Conservation (phyloP, 2,113 vertebrate species). For the Boulengeromyrus knoepffleri region DNA sequence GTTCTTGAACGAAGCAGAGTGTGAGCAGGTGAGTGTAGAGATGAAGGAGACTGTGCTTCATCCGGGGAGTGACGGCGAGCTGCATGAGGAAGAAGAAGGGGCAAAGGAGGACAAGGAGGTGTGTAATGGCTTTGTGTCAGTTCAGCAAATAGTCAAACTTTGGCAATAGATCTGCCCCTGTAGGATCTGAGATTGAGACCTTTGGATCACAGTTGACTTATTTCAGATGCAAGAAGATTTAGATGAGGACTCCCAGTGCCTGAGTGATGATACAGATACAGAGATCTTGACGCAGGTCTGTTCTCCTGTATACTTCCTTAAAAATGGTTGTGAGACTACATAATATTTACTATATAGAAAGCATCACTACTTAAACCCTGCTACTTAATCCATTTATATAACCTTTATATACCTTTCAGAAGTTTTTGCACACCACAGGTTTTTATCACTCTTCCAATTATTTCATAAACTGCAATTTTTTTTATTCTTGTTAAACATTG, state of each 20-base stretch:
- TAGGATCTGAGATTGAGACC: not conserved
- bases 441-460: too few species aligned
- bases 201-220: not conserved
- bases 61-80: slow-evolving; percentile 57
- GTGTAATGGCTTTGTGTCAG: not conserved
- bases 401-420: not conserved
- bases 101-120: slow-evolving; percentile 55
- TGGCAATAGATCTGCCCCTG: not conserved
- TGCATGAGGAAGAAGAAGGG: slow-evolving; percentile 44
- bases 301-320: not conserved
- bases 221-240: slow-evolving; percentile 72
- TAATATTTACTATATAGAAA: not conserved
- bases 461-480: too few species aligned
- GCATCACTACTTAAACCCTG: not conserved
- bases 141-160: not conserved
- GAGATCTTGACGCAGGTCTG: slow-evolving; percentile 79
- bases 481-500: too few species aligned
- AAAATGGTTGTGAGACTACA: not conserved
- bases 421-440: too few species aligned
- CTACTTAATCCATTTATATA: not conserved
- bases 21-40: slow-evolving; percentile 74
- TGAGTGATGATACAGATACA: slow-evolving; percentile 83
- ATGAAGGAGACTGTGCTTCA: slow-evolving; percentile 71
- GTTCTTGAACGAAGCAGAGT: slow-evolving; percentile 79
- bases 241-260: slow-evolving; percentile 77